Percentiles rank a stretch among this genome's conserved stretches.
phyloP scores from a whole-genome alignment of 2,888 invertebrate species.

The Abscondita cerata region DNA sequence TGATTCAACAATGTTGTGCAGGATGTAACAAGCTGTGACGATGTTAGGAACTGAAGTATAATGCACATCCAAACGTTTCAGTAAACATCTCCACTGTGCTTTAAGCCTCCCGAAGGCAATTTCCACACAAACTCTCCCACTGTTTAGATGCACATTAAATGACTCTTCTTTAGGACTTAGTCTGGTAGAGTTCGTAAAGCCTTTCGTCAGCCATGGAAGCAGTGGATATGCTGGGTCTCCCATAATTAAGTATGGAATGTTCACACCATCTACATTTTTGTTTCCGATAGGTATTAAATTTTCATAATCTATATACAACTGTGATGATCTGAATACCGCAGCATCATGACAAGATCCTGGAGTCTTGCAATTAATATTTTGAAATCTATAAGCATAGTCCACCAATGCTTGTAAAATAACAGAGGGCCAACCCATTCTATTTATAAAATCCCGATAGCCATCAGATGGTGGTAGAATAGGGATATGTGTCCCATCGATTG shows the following conservation, averaged over 20 bases:
- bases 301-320: neutral
- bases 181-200: neutral
- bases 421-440: conserved; percentile 40
- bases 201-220: neutral
- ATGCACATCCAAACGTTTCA: neutral
- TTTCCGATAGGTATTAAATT: neutral
- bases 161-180: too few species aligned
- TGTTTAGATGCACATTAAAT: neutral
- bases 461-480: conserved; percentile 35
- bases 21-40: neutral
- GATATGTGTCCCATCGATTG: too few species aligned
- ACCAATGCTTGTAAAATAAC: conserved; percentile 38
- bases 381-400: conserved; percentile 26
- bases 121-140: neutral
- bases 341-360: neutral
- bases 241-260: too few species aligned
- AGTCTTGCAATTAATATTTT: conserved; percentile 3
- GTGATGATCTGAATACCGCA: neutral
- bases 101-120: neutral
- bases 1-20: neutral
- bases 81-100: neutral
- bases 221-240: neutral
- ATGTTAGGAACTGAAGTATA: neutral
- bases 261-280: too few species aligned
- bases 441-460: conserved; percentile 38